Evolutionary conservation across 1,140 invertebrate species (phyloP).

Genomic region (Cardiocondyla obscurior): DNA sequence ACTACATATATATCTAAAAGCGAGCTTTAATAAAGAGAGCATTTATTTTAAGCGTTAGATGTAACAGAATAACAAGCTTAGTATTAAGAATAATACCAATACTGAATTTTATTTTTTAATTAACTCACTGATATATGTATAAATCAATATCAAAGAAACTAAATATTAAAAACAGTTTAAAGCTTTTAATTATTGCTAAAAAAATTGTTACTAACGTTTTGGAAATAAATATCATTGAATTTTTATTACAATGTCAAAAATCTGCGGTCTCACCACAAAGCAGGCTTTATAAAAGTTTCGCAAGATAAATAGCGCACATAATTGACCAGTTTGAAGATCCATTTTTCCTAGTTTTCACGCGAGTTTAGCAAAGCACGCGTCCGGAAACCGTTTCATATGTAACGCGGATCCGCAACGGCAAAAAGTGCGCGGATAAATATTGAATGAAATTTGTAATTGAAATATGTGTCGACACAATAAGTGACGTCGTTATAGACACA

Average conservation of each 20-base stretch:
- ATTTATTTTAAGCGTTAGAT: neutral
- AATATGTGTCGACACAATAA: conserved; percentile 24
- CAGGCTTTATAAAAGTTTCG: neutral
- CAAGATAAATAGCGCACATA: conserved; percentile 28
- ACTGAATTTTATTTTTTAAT: neutral
- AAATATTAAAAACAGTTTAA: too few species aligned
- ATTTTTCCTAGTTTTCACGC: conserved; percentile 29
- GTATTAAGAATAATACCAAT: too few species aligned
- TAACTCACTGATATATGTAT: neutral
- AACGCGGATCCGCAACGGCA: neutral
- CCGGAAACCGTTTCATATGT: neutral
- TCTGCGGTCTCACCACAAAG: neutral
- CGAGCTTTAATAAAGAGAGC: neutral
- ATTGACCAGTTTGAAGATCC: conserved; percentile 28
- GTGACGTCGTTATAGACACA: conserved; percentile 36
- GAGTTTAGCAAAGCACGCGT: neutral
- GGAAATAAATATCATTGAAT: neutral
- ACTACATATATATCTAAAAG: neutral
- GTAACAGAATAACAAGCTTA: too few species aligned
- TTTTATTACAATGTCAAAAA: neutral
- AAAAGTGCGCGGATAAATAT: conserved; percentile 38
- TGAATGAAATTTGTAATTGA: conserved; percentile 54
- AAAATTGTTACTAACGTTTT: conserved; percentile 4
- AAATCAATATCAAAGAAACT: neutral
- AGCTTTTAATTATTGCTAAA: too few species aligned